Percentiles rank a stretch among this genome's conserved stretches.
These are phyloP conservation scores for Bicyclus anynana DNA, from an alignment of 1,140 invertebrate genomes.

Conservation along the genomic window DNA sequence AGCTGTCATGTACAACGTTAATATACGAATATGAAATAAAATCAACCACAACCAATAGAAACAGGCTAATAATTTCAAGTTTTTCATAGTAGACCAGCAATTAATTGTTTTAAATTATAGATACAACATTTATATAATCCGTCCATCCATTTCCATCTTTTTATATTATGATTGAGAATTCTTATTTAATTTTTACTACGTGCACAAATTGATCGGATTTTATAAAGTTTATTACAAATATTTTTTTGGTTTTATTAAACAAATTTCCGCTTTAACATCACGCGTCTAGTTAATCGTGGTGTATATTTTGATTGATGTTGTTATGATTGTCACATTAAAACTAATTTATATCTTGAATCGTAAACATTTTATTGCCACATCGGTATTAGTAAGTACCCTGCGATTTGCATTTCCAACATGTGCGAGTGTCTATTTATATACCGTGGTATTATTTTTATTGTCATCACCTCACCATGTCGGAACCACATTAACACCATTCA, in stretches of 20 bases:
- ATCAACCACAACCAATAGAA: conserved; percentile 25
- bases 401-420: conserved; percentile 32
- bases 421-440: conserved; percentile 17
- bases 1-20: conserved; percentile 56
- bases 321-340: conserved; percentile 43
- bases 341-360: conserved; percentile 53
- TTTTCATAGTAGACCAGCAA: too few relatives aligned
- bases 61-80: too few relatives aligned
- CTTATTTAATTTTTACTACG: too few relatives aligned
- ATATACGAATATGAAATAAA: conserved; percentile 47
- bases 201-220: too few relatives aligned
- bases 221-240: too few relatives aligned
- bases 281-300: not conserved
- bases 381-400: conserved; percentile 24
- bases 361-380: conserved; percentile 52
- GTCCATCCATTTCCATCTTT: too few relatives aligned
- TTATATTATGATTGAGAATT: too few relatives aligned
- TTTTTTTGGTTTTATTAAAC: not conserved
- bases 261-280: not conserved
- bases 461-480: not conserved
- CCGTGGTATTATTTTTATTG: not conserved
- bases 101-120: too few relatives aligned
- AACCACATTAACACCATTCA: not conserved
- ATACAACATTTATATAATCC: too few relatives aligned
- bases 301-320: conserved; percentile 19